These are phyloP conservation scores for Drosophila longiperda DNA, from an alignment of 2,888 invertebrate genomes.

Conservation along the genomic window DNA sequence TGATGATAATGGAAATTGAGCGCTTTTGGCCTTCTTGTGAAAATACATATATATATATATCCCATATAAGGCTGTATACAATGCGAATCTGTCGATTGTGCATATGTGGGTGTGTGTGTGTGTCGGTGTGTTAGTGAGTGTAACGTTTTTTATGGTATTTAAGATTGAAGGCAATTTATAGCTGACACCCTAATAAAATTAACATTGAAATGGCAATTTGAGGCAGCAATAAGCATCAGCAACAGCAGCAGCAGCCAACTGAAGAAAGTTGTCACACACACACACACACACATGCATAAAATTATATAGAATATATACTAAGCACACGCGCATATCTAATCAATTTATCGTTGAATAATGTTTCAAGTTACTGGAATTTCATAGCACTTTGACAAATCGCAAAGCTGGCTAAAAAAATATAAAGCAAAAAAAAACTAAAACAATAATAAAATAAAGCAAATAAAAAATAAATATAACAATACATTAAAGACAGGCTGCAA, in stretches of 20 bases:
- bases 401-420: slow-evolving; percentile 42
- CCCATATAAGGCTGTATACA: slow-evolving; percentile 10
- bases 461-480: slow-evolving; percentile 17
- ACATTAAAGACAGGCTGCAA: slow-evolving; percentile 32
- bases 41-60: slow-evolving; percentile 8
- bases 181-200: slow-evolving; percentile 83
- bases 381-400: slow-evolving; percentile 76
- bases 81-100: slow-evolving; percentile 47
- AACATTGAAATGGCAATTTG: slow-evolving; percentile 82
- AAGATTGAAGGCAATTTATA: slow-evolving; percentile 83
- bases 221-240: slow-evolving; percentile 71
- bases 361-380: slow-evolving; percentile 61
- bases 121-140: slow-evolving; percentile 44
- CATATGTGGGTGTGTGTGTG: slow-evolving; percentile 35
- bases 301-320: slow-evolving; percentile 42
- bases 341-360: slow-evolving; percentile 82
- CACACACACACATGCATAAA: slow-evolving; percentile 3
- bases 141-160: slow-evolving; percentile 80
- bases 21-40: slow-evolving; percentile 39
- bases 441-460: slow-evolving; percentile 21
- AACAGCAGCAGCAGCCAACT: slow-evolving; percentile 31
- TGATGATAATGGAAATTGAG: slow-evolving; percentile 77
- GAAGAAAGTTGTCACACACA: slow-evolving; percentile 47
- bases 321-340: slow-evolving; percentile 71
- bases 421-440: slow-evolving; percentile 1